Evolutionary conservation across 1,140 invertebrate species (phyloP), one percentile per base, ranked within the genome.

Genomic region (Euwallacea fornicatus): DNA sequence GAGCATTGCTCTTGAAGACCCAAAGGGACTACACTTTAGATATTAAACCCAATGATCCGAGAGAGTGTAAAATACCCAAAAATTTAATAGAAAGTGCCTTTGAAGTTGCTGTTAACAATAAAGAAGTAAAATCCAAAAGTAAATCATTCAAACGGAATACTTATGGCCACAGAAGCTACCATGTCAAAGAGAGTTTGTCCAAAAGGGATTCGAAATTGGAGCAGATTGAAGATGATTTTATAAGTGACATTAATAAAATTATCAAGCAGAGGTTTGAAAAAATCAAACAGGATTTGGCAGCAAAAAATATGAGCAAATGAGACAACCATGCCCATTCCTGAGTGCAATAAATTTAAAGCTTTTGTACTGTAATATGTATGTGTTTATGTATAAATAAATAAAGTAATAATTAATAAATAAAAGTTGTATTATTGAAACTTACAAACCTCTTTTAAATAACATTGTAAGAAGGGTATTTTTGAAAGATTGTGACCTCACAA

Each of bases 11-110:
- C 9, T 83, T 92, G 11, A 88, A 88, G 9, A 88, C 89, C 0
- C 87, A 90, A 7, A 88, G 90, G 78, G 87, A 90, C 61, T 89
- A 88, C 65, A 85, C 87, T 6, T 85, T 92, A 41, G 88, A 89
- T 73, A 87, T 92, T 53, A 83, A 88, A 50, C 92, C 92, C 0
- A 93, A 93, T 76, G 92, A 93, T 82, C 91, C 91, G 0, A 82
- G 91, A 53, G 92, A 93, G 75, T 90, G 86, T 59, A 85, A 90
- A 74, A 85, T 94, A 69, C 91, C 92, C 0, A 88, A 87, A 76
- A 89, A 93, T 50, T 81, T 93, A 16, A 88, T 92, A 74, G 81
- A 87, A 42, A 87, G 86, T 56, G 86, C 92, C 8, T 91, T 92
- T 77, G 87, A 88, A 73, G 82, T 93, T 72, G 91, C 92, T 0